phyloP scores from a whole-genome alignment of 2,797 vertebrate genomes.

The Hippocampus kuda region DNA sequence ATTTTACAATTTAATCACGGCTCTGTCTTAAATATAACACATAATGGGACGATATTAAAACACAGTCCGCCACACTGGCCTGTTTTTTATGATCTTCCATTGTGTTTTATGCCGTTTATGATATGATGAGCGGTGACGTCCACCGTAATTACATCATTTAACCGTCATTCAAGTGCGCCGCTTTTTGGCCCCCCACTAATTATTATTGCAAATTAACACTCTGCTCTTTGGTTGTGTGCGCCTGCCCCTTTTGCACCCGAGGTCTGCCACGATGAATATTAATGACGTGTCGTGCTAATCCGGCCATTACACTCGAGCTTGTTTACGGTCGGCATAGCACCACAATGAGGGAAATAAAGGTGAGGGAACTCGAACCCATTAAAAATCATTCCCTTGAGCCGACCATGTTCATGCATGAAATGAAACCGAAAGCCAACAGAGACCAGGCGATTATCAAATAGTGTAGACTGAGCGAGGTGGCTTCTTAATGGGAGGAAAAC shows the following conservation, averaged over 20 bases:
- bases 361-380: constrained; percentile 31
- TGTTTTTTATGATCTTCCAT: constrained; percentile 15
- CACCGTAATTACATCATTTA: constrained; percentile 15
- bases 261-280: constrained; percentile 37
- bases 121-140: constrained; percentile 11
- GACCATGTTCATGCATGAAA: constrained; percentile 32
- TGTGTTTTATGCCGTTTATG: neutral
- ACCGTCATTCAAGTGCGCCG: constrained; percentile 8
- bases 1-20: neutral
- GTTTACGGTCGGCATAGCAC: constrained; percentile 37
- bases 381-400: constrained; percentile 37
- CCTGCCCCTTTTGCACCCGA: constrained; percentile 14
- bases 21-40: constrained; percentile 1
- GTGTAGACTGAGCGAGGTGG: neutral
- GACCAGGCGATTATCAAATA: neutral
- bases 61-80: neutral
- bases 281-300: constrained; percentile 37
- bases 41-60: constrained; percentile 4
- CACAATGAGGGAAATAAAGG: constrained; percentile 20
- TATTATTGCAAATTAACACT: constrained; percentile 14
- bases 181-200: constrained; percentile 23
- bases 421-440: constrained; percentile 24
- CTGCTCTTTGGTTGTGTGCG: constrained; percentile 13
- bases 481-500: neutral
- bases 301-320: constrained; percentile 27